A percentile compares a stretch with the other conserved stretches of the same genome.
Evolutionary conservation across 2,888 invertebrate genomes (phyloP).

Genomic region (Lithophane leautieri): DNA sequence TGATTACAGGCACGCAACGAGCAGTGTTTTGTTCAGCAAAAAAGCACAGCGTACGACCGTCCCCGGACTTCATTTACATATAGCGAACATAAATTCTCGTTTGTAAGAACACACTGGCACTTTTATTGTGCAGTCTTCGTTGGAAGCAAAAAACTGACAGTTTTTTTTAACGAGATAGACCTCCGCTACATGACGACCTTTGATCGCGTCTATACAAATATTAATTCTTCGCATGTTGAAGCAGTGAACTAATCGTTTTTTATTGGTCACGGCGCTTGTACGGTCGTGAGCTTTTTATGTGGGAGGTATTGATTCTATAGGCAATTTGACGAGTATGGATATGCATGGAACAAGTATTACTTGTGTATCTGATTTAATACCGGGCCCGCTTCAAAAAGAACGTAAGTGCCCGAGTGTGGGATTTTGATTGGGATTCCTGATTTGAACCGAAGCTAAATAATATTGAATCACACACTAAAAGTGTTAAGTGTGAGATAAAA

Average conservation of each 20-base stretch:
- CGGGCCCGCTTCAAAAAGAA: slow-evolving; percentile 40
- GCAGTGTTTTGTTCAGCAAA: slow-evolving; percentile 75
- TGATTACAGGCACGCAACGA: slow-evolving; percentile 71
- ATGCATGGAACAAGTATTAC: slow-evolving; percentile 63
- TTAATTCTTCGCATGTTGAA: slow-evolving; percentile 83
- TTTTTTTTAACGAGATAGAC: slow-evolving; percentile 81
- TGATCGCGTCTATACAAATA: slow-evolving; percentile 87
- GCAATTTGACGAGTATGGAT: slow-evolving; percentile 70
- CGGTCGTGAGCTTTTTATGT: slow-evolving; percentile 76
- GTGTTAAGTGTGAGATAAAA: slow-evolving; percentile 56
- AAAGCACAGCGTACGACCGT: slow-evolving; percentile 76
- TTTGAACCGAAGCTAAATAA: slow-evolving; percentile 53
- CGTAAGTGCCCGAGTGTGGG: slow-evolving; percentile 53
- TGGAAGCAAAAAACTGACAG: slow-evolving; percentile 83
- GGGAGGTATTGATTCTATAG: slow-evolving; percentile 74
- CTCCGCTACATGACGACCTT: slow-evolving; percentile 80
- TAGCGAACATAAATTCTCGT: slow-evolving; percentile 89
- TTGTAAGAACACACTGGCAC: slow-evolving; percentile 89
- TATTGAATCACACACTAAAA: slow-evolving; percentile 47
- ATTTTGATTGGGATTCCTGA: slow-evolving; percentile 58
- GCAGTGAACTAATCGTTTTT: slow-evolving; percentile 82
- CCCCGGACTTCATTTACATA: slow-evolving; percentile 87
- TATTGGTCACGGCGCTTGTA: slow-evolving; percentile 77
- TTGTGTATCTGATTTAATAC: slow-evolving; percentile 66
- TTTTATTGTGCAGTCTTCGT: slow-evolving; percentile 88